A percentile compares a stretch with the other conserved stretches of the same genome.
Conservation (phyloP, 2,888 invertebrate species). For the Cyclophora albipunctata region DNA sequence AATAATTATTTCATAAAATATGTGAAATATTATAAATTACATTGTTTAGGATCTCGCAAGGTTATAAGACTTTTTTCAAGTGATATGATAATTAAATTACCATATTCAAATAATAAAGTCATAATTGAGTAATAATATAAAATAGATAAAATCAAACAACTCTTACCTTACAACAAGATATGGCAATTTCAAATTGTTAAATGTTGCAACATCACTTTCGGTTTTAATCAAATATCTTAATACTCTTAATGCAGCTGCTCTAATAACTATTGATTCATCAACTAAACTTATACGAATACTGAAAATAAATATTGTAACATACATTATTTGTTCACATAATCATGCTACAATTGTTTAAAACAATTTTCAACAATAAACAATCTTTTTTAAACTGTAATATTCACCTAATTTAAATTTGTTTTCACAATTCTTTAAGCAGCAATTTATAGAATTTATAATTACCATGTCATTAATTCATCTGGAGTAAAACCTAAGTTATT, state of each 20-base stretch:
- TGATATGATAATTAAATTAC: too few species aligned
- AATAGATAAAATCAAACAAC: too few species aligned
- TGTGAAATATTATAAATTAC: too few species aligned
- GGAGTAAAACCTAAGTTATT: conserved; percentile 81
- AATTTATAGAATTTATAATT: conserved; percentile 13
- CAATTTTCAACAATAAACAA: too few species aligned
- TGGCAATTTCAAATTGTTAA: conserved; percentile 88
- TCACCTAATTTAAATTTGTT: too few species aligned
- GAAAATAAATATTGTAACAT: conserved; percentile 22
- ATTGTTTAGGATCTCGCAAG: too few species aligned
- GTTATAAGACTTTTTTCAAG: too few species aligned
- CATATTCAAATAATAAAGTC: too few species aligned
- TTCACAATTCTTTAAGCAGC: too few species aligned
- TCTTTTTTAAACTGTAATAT: too few species aligned
- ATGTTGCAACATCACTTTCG: conserved; percentile 84
- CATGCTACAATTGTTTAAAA: neutral
- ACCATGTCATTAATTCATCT: conserved; percentile 82
- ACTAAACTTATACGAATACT: conserved; percentile 91
- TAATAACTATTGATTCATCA: conserved; percentile 90
- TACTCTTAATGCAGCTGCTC: conserved; percentile 91
- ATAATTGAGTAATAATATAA: too few species aligned
- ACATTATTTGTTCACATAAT: neutral
- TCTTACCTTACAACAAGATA: conserved; percentile 85
- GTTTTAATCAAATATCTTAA: conserved; percentile 88
- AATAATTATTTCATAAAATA: too few species aligned